Evolutionary conservation across 2,113 vertebrate genomes (phyloP), one percentile per base, ranked within the genome.

Genomic region (Laticauda laticaudata): DNA sequence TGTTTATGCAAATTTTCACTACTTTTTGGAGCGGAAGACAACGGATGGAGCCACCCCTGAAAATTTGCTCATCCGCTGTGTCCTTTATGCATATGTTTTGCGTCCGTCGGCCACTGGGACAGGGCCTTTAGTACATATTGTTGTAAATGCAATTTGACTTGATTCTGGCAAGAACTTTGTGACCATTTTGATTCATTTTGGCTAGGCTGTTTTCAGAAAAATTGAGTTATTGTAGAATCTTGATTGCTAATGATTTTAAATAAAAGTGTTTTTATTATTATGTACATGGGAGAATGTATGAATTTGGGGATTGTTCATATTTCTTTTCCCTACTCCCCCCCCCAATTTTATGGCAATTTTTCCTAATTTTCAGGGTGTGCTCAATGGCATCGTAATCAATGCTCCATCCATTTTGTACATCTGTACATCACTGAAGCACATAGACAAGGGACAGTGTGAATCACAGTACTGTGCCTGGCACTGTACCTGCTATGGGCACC

Each of bases 91-190:
- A n/a, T n/a, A n/a, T n/a, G n/a, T n/a, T n/a, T n/a, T n/a, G n/a
- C n/a, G n/a, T n/a, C n/a, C n/a, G n/a, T n/a, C n/a, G n/a, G n/a
- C n/a, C n/a, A n/a, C n/a, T n/a, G n/a, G n/a, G n/a, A n/a, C n/a
- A n/a, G n/a, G n/a, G n/a, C n/a, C n/a, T n/a, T n/a, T n/a, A 94
- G 95, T 94, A 93, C 95, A 93, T 94, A 94, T 92, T 94, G 91
- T 94, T 95, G 91, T 96, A 97, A 97, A 97, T 93, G 96, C 93
- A 96, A 95, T 96, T 97, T 97, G 96, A 94, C 96, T 96, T 95
- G 95, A 96, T 96, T 94, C 95, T 95, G 94, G 94, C 92, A 96
- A 96, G 96, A 29, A 95, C 34, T 94, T 93, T 94, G 95, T 96
- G 95, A 96, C 93, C 95, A 93, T 94, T 95, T 96, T 96, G 91